Conservation (phyloP, 2,888 invertebrate genomes). For the Chloroclysta siterata region DNA sequence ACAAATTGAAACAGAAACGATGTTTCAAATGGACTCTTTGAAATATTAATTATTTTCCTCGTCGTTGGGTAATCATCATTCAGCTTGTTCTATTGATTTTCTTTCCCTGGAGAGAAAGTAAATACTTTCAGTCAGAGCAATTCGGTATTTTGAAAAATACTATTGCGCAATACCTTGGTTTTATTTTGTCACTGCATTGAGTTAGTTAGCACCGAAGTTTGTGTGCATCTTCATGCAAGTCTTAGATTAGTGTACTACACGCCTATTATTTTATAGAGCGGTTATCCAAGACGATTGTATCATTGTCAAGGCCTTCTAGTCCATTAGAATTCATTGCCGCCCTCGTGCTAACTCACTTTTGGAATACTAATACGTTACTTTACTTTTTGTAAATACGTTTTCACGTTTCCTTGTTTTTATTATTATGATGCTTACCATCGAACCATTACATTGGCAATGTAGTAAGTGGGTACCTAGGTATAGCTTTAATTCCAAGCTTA, state of each 20-base stretch:
- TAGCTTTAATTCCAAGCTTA: conserved; percentile 1
- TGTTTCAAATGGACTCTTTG: conserved; percentile 32
- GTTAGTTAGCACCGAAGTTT: neutral
- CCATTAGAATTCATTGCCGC: conserved; percentile 76
- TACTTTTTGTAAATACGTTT: conserved; percentile 59
- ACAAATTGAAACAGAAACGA: conserved; percentile 35
- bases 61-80: conserved; percentile 26
- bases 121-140: neutral
- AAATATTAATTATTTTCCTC: conserved; percentile 35
- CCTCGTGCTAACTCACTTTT: conserved; percentile 69
- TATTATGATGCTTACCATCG: neutral
- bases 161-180: neutral
- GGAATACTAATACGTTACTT: conserved; percentile 69
- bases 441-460: neutral
- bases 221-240: neutral
- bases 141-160: neutral
- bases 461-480: neutral
- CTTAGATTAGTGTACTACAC: conserved; percentile 28
- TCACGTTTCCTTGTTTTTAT: conserved; percentile 51
- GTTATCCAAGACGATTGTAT: conserved; percentile 68
- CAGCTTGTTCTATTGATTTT: conserved; percentile 23
- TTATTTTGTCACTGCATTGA: neutral
- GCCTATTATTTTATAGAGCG: conserved; percentile 58
- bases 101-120: conserved; percentile 13
- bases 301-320: conserved; percentile 77